phyloP scores from a whole-genome alignment of 2,797 vertebrate species.

The Salmo trutta region DNA sequence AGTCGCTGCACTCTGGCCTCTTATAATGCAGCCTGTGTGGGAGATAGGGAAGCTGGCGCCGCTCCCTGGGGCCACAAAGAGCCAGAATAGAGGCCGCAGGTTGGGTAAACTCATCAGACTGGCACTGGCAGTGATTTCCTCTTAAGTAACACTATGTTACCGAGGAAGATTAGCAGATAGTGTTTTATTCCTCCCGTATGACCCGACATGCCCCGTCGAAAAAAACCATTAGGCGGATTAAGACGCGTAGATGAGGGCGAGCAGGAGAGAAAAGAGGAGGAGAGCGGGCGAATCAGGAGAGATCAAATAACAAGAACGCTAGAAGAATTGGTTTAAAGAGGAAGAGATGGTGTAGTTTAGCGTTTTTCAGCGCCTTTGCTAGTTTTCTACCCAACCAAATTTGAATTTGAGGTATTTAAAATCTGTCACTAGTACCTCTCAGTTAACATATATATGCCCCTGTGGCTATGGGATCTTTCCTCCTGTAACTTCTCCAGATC shows the following conservation, averaged over 20 bases:
- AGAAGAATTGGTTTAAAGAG: too few species aligned
- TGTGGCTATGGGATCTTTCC: too few species aligned
- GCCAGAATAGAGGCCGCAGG: neutral
- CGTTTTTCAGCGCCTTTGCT: too few species aligned
- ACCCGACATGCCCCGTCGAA: conserved; percentile 26
- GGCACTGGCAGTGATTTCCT: neutral
- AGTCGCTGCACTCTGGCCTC: neutral
- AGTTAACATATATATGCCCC: too few species aligned
- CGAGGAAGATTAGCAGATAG: conserved; percentile 34
- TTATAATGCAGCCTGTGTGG: neutral
- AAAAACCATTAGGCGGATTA: conserved; percentile 53
- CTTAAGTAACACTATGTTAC: conserved; percentile 22
- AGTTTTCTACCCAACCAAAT: too few species aligned
- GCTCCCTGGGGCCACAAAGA: neutral
- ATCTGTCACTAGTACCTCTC: too few species aligned
- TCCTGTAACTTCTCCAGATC: too few species aligned
- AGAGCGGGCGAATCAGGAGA: neutral
- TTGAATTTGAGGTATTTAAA: too few species aligned
- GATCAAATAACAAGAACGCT: neutral
- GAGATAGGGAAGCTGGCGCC: neutral
- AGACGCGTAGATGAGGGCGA: conserved; percentile 5
- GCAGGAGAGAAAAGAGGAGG: neutral
- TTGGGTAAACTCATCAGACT: conserved; percentile 21
- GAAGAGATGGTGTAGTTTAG: too few species aligned
- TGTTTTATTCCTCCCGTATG: conserved; percentile 29